Conservation (phyloP, 53 echinoderm and acorn worm species). For the Hippasteria phrygiana region DNA sequence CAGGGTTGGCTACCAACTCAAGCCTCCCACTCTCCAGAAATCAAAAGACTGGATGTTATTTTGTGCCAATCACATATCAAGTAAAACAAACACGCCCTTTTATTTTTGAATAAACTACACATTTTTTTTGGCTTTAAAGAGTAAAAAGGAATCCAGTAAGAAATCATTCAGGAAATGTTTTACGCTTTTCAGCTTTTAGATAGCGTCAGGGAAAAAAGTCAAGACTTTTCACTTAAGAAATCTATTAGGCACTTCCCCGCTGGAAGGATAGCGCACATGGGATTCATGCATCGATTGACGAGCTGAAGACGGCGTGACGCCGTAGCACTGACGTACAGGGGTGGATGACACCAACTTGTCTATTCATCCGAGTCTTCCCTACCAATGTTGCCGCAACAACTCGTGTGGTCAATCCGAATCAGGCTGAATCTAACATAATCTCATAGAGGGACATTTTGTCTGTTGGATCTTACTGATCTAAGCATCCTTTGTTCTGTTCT, state of each 20-base stretch:
- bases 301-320: constrained; percentile 24
- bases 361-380: background rate
- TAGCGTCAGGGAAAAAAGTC: constrained; percentile 43
- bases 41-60: constrained; percentile 53
- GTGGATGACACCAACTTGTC: background rate
- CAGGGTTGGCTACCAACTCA: constrained; percentile 3
- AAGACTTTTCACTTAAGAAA: constrained; percentile 63
- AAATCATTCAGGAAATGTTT: constrained; percentile 57
- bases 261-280: constrained; percentile 53
- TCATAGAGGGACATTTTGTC: too few species aligned
- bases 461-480: too few species aligned
- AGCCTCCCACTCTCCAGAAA: constrained; percentile 48
- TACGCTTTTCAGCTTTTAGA: constrained; percentile 64
- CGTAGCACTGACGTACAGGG: constrained; percentile 5
- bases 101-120: background rate
- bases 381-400: too few species aligned
- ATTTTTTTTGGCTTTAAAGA: background rate
- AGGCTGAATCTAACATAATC: too few species aligned
- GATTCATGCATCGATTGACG: constrained; percentile 56
- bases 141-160: background rate
- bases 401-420: too few species aligned
- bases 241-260: constrained; percentile 62
- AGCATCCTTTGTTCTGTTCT: too few species aligned
- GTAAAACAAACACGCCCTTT: background rate
- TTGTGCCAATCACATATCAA: constrained; percentile 48